Evolutionary conservation across 2,113 vertebrate species (phyloP).

Genomic region (Anoura caudifer): DNA sequence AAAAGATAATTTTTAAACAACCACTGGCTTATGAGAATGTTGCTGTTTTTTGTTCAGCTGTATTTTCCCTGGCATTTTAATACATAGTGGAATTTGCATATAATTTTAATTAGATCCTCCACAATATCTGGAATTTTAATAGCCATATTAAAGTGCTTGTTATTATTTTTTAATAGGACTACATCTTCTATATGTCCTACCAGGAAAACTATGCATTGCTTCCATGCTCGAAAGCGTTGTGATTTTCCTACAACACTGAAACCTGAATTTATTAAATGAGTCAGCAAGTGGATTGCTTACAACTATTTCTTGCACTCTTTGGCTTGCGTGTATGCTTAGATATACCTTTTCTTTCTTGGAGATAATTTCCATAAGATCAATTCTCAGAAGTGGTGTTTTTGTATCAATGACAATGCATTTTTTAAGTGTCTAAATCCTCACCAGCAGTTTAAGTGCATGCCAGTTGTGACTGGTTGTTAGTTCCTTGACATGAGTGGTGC

Average conservation of each 20-base stretch:
- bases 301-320: not conserved
- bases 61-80: conserved; percentile 22
- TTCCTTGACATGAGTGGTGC: not conserved
- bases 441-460: not conserved
- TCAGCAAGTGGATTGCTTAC: not conserved
- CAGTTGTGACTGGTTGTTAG: not conserved
- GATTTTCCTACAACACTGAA: not conserved
- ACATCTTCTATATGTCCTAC: not conserved
- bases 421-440: not conserved
- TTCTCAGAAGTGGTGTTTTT: not conserved
- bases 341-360: not conserved
- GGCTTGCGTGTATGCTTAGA: not conserved
- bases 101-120: not conserved
- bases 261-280: not conserved
- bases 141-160: not conserved
- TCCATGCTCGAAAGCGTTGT: not conserved
- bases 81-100: not conserved
- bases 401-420: not conserved
- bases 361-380: not conserved
- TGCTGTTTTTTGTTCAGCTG: not conserved
- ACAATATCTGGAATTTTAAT: not conserved
- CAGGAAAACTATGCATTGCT: not conserved
- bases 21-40: not conserved
- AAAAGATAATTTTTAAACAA: conserved; percentile 10
- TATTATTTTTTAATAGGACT: not conserved